Base-by-base conservation (phyloP, 2,888 invertebrate genomes). In the Spodoptera exigua region DNA sequence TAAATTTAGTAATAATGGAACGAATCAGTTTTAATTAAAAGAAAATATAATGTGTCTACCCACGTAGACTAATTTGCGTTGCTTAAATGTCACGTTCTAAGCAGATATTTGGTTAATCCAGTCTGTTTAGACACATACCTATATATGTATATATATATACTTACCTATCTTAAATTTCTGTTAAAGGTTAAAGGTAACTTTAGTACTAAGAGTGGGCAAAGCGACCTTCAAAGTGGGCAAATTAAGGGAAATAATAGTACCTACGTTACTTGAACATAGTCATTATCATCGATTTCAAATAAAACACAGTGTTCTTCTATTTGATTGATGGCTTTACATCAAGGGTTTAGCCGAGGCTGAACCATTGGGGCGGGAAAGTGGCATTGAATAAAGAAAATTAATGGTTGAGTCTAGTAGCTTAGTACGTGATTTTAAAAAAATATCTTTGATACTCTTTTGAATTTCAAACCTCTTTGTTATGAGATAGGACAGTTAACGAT, bases 261-360 rank as follows among this genome's bases (percentile, higher is more conserved):
- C 1, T 27, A 27, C 7, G 48, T 41, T 35, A 48, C 41, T 47
- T 11, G 17, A 44, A 58, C 3, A 36, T 51, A 27, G 34, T 39
- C 27, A 43, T 65, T 51, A 52, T 37, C 16, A 44, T 55, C 49
- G 67, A 54, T 58, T 57, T 49, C 14, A 5, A 54, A 32, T 37
- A 21, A 51, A 57, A 17, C 14, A 16, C 35, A 0, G 14, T 17
- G 36, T 18, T 44, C n/a, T 43, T 18, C 13, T 27, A 48, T 45
- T 66, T 69, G 67, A 69, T 69, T 59, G 48, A 69, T 66, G 37
- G 16, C 12, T 41, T 44, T 44, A 32, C 36, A 46, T 49, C n/a
- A 35, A 59, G 40, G 54, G 51, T 37, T 46, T 2, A 41, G 17
- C 32, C 14, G n/a, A 17, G 47, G 54, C 51, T 40, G 27, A 69